A percentile compares a stretch with the other conserved stretches of the same genome.
Conservation (phyloP, 2,888 invertebrate species). For the Melieria crassipennis region DNA sequence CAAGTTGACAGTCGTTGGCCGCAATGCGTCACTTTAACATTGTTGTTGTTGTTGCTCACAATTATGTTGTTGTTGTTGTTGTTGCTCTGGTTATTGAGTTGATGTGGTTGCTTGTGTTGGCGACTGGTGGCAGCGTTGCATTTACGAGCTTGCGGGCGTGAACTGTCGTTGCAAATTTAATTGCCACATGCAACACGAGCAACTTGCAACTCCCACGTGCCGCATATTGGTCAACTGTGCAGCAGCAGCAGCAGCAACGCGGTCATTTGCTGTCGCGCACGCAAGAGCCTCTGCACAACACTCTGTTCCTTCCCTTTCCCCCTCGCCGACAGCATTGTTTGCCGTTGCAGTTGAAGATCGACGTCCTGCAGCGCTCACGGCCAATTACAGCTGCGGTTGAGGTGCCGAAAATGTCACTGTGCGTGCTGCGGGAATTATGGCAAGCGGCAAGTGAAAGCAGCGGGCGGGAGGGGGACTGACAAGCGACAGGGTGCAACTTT, state of each 20-base stretch:
- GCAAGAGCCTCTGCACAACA: too few species aligned
- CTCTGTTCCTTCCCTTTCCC: background rate
- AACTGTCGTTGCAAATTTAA: slow-evolving; percentile 27
- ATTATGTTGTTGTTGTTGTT: background rate
- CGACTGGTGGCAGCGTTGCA: slow-evolving; percentile 39
- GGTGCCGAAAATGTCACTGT: too few species aligned
- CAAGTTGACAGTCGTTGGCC: too few species aligned
- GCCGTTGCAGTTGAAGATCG: background rate
- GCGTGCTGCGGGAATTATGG: too few species aligned
- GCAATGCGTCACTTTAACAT: background rate
- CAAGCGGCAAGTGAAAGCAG: too few species aligned
- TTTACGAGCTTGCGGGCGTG: slow-evolving; percentile 5
- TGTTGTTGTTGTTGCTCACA: background rate
- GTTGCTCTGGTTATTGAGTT: background rate
- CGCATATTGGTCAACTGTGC: slow-evolving; percentile 2
- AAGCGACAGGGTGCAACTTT: too few species aligned
- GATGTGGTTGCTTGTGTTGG: background rate
- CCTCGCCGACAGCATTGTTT: background rate
- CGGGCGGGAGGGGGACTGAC: too few species aligned
- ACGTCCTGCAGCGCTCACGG: too few species aligned
- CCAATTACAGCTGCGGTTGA: too few species aligned
- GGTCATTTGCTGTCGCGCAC: background rate
- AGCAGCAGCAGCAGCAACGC: background rate
- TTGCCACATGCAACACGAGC: slow-evolving; percentile 47
- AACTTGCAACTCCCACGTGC: slow-evolving; percentile 34